Conservation (phyloP, 2,888 invertebrate species). For the Ptilodon capucinus region DNA sequence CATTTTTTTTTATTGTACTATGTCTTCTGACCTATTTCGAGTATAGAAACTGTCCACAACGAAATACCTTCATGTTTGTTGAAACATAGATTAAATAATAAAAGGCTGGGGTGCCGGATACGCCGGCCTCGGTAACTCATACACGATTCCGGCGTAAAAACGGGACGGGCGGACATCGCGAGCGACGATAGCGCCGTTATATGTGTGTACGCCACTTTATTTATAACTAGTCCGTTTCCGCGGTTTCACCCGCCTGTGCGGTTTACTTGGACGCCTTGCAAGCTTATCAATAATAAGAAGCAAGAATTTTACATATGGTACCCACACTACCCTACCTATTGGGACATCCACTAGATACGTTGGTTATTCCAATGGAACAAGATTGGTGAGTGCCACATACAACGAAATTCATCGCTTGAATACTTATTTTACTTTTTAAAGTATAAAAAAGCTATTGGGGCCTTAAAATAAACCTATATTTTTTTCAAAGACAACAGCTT, state of each 20-base stretch:
- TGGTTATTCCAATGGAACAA: background rate
- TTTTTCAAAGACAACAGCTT: no score
- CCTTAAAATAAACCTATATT: no score
- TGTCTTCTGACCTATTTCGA: slow-evolving; percentile 18
- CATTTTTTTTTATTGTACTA: no score
- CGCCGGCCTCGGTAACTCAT: slow-evolving; percentile 69
- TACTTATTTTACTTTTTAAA: no score
- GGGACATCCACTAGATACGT: background rate
- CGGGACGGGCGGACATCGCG: slow-evolving; percentile 56
- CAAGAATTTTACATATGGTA: background rate
- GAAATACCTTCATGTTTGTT: slow-evolving; percentile 41
- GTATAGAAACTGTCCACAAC: slow-evolving; percentile 33
- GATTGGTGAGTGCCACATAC: background rate
- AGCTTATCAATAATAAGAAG: background rate
- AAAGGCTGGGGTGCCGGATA: slow-evolving; percentile 55
- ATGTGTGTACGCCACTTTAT: slow-evolving; percentile 54
- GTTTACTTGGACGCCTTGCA: slow-evolving; percentile 11
- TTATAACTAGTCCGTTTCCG: slow-evolving; percentile 56
- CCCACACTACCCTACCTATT: no score
- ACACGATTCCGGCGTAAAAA: slow-evolving; percentile 74
- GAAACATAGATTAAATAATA: slow-evolving; percentile 43
- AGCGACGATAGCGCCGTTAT: slow-evolving; percentile 54
- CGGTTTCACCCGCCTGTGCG: slow-evolving; percentile 33
- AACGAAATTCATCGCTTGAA: no score
- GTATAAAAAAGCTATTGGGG: no score